Evolutionary conservation across 2,888 invertebrate genomes (phyloP).

Genomic region (Bombyx huttoni): DNA sequence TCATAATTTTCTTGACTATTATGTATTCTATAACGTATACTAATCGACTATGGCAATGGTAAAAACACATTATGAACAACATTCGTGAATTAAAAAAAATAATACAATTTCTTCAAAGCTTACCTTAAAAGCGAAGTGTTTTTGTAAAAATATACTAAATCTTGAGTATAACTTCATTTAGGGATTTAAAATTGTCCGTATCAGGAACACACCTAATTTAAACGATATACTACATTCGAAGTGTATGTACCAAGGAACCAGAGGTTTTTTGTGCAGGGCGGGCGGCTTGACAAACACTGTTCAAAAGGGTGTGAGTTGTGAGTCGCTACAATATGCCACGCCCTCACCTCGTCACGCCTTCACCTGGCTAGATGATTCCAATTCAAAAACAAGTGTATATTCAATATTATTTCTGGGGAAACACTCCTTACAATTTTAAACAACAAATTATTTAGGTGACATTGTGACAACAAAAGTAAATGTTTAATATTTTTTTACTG

Average conservation of each 20-base stretch:
- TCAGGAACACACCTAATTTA: not conserved
- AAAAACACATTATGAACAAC: too few species aligned
- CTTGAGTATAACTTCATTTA: not conserved
- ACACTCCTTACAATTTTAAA: too few species aligned
- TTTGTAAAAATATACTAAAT: not conserved
- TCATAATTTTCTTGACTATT: too few species aligned
- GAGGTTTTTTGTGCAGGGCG: constrained; percentile 7
- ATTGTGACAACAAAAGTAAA: too few species aligned
- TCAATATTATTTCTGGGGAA: too few species aligned
- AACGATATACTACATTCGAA: not conserved
- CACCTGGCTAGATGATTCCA: constrained; percentile 4
- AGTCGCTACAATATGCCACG: constrained; percentile 22
- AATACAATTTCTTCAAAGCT: not conserved
- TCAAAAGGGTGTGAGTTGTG: constrained; percentile 21
- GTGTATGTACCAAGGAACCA: not conserved
- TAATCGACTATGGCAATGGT: too few species aligned
- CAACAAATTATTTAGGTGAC: too few species aligned
- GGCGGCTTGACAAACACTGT: constrained; percentile 14
- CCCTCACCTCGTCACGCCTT: constrained; percentile 39
- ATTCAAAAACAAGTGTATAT: not conserved
- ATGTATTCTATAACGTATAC: too few species aligned
- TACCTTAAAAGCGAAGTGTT: not conserved
- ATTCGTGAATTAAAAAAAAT: too few species aligned
- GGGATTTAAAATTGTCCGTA: not conserved
- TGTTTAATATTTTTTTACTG: too few species aligned